Base-by-base conservation (phyloP, 2,113 vertebrate genomes). In the Phalacrocorax brasilianus region DNA sequence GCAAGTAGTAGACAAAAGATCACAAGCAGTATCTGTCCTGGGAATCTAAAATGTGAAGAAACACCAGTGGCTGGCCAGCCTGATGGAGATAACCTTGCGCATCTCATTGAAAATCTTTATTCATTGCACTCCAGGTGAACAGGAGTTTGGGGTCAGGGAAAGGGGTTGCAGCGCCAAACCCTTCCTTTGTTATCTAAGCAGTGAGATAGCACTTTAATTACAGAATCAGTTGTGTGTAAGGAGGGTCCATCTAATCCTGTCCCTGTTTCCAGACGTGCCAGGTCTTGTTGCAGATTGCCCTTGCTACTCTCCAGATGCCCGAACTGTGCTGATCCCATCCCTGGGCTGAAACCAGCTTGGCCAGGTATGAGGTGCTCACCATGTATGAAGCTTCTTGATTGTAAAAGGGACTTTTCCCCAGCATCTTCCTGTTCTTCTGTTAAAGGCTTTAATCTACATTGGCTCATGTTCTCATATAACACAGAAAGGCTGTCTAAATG, bases 191-290 rank as follows among this genome's bases (percentile, higher is more conserved):
- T 90, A 27, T 11, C 32, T 19, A 24, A 55, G 11, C 38, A 26
- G 24, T n/a, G 56, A 62, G 38, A 40, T 33, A 58, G n/a, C 18
- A 9, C 52, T 67, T 66, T 11, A 6, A 10, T 67, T 62, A 58
- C 14, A 49, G 6, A 26, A 7, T 6, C 5, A 0, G 5, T 19
- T 40, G 22, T 63, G 23, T 2, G 1, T 32, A 20, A 23, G 44
- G 22, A 2, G 5, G n/a, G 44, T 73, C 40, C 30, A 22, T 8
- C 24, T 8, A 58, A 23, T 14, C 5, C 45, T 49, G 3, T 35
- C 56, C 23, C 6, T 49, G 18, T 45, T 68, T 47, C 58, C 62
- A 83, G 32, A 14, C n/a, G 35, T 30, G 38, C 9, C 42, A 71
- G 61, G 23, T 67, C 11, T 77, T n/a, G 9, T 68, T 91, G 86